These are phyloP conservation scores for Parotocinclus haroldoi DNA, from an alignment of 2,797 vertebrate genomes.

Conservation along the genomic window DNA sequence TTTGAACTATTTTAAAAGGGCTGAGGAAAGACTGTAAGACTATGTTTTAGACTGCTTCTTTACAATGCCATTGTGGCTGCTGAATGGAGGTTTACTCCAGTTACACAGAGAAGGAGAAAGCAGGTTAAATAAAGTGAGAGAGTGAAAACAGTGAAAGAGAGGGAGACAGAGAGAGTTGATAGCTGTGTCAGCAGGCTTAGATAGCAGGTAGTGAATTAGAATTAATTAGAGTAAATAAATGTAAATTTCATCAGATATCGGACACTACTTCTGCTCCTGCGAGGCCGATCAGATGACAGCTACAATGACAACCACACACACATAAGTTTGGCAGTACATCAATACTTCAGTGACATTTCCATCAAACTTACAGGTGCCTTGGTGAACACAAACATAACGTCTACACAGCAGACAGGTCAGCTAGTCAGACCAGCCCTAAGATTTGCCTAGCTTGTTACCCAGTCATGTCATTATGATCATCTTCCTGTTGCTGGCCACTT, in stretches of 20 bases:
- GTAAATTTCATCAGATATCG: slow-evolving; percentile 29
- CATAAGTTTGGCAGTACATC: no score
- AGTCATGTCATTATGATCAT: no score
- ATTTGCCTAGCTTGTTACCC: no score
- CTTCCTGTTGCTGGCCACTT: no score
- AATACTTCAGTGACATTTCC: no score
- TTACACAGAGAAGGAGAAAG: slow-evolving; percentile 26
- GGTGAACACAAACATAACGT: no score
- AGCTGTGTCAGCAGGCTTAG: slow-evolving; percentile 22
- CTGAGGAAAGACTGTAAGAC: not conserved
- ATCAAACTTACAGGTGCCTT: no score
- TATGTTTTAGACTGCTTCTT: slow-evolving; percentile 20
- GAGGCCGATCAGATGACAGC: slow-evolving; percentile 5
- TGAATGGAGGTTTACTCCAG: slow-evolving; percentile 31
- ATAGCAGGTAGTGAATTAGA: slow-evolving; percentile 27
- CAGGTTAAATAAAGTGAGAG: not conserved
- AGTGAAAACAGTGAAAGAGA: not conserved
- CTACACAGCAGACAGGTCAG: no score
- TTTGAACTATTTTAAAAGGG: not conserved
- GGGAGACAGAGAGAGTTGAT: slow-evolving; percentile 2
- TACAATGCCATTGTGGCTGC: slow-evolving; percentile 22
- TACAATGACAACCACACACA: no score
- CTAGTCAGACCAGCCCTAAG: no score
- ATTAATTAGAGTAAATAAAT: slow-evolving; percentile 29
- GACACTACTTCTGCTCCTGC: slow-evolving; percentile 11